Evolutionary conservation across 1,140 invertebrate genomes (phyloP).

Genomic region (Planococcus citri): DNA sequence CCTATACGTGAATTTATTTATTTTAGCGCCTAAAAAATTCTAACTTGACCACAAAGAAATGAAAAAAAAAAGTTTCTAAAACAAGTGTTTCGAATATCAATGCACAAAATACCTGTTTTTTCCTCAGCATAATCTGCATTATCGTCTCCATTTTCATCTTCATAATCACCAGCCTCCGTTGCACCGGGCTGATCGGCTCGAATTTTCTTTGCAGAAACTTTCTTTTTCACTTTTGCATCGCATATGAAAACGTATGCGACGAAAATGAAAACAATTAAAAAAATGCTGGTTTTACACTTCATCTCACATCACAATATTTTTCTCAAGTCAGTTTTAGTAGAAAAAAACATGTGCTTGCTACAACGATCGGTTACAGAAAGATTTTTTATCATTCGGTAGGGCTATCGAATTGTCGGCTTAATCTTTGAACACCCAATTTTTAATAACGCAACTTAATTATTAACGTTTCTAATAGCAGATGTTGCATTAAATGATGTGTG

Average conservation of each 20-base stretch:
- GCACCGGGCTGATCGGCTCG: neutral
- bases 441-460: neutral
- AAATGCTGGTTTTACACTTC: too few relatives aligned
- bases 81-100: neutral
- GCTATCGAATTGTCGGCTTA: conserved; percentile 2
- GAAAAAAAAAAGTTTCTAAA: neutral
- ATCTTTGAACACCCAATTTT: neutral
- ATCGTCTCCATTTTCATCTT: neutral
- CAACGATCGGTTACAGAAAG: neutral
- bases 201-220: neutral
- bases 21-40: neutral
- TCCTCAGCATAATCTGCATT: neutral
- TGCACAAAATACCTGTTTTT: neutral
- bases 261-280: neutral
- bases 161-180: neutral
- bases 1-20: too few relatives aligned
- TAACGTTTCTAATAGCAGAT: neutral
- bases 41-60: neutral
- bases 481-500: neutral
- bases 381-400: neutral
- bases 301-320: neutral
- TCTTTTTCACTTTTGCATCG: neutral
- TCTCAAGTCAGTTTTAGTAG: neutral
- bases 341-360: neutral
- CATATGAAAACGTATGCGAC: neutral